These are phyloP conservation scores for Drosophila pseudoananassae DNA, from an alignment of 1,140 invertebrate species.

Conservation along the genomic window DNA sequence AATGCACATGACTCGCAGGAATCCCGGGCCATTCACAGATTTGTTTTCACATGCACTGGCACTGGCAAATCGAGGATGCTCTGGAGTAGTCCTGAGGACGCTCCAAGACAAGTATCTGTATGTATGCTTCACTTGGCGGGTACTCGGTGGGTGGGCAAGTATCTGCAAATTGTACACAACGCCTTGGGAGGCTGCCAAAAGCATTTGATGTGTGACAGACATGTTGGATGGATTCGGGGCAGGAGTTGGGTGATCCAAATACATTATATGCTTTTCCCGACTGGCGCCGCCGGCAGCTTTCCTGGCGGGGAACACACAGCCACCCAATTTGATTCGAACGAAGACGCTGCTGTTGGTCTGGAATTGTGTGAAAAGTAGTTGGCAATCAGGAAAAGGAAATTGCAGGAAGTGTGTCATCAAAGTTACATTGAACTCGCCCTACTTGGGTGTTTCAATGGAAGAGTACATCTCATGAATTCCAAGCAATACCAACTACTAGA, in stretches of 20 bases:
- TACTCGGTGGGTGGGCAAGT: neutral
- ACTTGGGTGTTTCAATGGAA: neutral
- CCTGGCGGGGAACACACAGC: neutral
- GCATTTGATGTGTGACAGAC: slow-evolving; percentile 52
- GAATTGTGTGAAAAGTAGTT: slow-evolving; percentile 45
- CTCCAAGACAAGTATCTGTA: slow-evolving; percentile 3
- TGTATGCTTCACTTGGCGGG: neutral
- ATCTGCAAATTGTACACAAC: slow-evolving; percentile 6
- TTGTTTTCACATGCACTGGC: slow-evolving; percentile 19
- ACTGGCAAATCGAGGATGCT: slow-evolving; percentile 1
- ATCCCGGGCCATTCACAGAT: slow-evolving; percentile 28
- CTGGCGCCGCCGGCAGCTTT: slow-evolving; percentile 40
- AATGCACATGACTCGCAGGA: slow-evolving; percentile 20
- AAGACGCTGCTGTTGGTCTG: slow-evolving; percentile 25
- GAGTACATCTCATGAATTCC: neutral
- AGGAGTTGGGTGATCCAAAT: neutral
- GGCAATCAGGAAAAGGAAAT: slow-evolving; percentile 64
- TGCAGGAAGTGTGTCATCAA: slow-evolving; percentile 30
- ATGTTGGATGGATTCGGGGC: neutral
- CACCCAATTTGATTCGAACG: neutral
- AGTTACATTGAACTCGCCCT: slow-evolving; percentile 41
- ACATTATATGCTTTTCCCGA: slow-evolving; percentile 3
- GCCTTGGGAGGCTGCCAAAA: slow-evolving; percentile 56
- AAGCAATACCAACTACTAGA: neutral
- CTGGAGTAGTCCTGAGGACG: slow-evolving; percentile 3